These are phyloP conservation scores for Psylliodes chrysocephalus DNA, from an alignment of 2,888 invertebrate species.

Conservation along the genomic window DNA sequence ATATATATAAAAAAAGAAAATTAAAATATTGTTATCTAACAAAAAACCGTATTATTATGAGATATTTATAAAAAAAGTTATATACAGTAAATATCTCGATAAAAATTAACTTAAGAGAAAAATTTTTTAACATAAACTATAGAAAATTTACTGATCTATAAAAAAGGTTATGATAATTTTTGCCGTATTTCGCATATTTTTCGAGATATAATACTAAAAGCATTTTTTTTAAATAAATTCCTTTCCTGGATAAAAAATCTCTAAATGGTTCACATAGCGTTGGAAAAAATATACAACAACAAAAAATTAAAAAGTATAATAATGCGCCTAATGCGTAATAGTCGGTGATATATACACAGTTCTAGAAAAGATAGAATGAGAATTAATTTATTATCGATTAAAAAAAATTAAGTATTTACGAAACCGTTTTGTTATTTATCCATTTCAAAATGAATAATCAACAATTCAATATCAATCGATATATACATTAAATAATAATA, in stretches of 20 bases:
- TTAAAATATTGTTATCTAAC: too few species aligned
- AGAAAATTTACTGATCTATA: too few species aligned
- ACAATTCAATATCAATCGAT: conserved; percentile 30
- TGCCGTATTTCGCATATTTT: too few species aligned
- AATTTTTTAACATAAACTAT: too few species aligned
- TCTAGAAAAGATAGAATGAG: conserved; percentile 38
- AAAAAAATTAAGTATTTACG: conserved; percentile 49
- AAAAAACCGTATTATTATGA: too few species aligned
- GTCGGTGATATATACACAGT: conserved; percentile 44
- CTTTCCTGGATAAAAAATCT: not conserved
- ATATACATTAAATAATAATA: conserved; percentile 39
- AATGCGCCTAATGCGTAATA: conserved; percentile 53
- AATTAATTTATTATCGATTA: conserved; percentile 44
- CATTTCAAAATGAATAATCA: conserved; percentile 23
- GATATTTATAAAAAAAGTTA: too few species aligned
- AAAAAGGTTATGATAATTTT: too few species aligned
- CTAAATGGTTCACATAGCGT: conserved; percentile 31
- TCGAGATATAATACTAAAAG: too few species aligned
- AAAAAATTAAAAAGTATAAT: conserved; percentile 54
- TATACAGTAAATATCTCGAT: too few species aligned
- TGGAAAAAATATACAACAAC: conserved; percentile 59
- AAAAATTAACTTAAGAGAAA: too few species aligned
- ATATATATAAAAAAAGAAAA: too few species aligned
- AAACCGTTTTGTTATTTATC: conserved; percentile 32
- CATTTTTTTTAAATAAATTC: too few species aligned